A percentile compares a stretch with the other conserved stretches of the same genome.
These are phyloP conservation scores for Craniophora ligustri DNA, from an alignment of 2,888 invertebrate species.

Conservation along the genomic window DNA sequence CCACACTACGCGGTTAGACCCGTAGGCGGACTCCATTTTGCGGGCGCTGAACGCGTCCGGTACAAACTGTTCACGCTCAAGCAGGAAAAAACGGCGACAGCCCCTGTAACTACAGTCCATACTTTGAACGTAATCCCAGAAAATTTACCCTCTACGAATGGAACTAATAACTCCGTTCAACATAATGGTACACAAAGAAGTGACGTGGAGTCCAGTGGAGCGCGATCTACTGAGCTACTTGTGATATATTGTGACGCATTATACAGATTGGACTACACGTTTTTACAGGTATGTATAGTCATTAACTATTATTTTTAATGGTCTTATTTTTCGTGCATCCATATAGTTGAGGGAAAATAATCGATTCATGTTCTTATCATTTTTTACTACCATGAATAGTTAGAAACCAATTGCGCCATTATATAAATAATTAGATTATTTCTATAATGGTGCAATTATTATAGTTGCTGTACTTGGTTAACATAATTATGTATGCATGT, in stretches of 20 bases:
- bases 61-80: conserved; percentile 66
- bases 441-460: too few species aligned
- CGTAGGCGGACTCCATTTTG: conserved; percentile 78
- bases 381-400: too few species aligned
- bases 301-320: background rate
- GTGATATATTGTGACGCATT: conserved; percentile 90
- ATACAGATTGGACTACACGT: conserved; percentile 91
- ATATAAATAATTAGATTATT: too few species aligned
- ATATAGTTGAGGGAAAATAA: too few species aligned
- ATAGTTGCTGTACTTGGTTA: too few species aligned
- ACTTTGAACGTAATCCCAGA: conserved; percentile 61
- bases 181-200: conserved; percentile 7
- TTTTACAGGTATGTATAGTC: conserved; percentile 87
- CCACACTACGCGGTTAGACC: conserved; percentile 78
- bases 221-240: conserved; percentile 66
- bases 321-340: background rate
- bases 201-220: conserved; percentile 39
- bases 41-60: conserved; percentile 80
- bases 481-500: too few species aligned
- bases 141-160: conserved; percentile 22
- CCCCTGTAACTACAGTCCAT: conserved; percentile 47
- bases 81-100: conserved; percentile 43
- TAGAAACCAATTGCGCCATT: too few species aligned
- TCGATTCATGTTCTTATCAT: too few species aligned
- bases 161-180: background rate